A percentile compares a stretch with the other conserved stretches of the same genome.
phyloP scores from a whole-genome alignment of 2,888 invertebrate genomes.

The Polylopha cassiicola region DNA sequence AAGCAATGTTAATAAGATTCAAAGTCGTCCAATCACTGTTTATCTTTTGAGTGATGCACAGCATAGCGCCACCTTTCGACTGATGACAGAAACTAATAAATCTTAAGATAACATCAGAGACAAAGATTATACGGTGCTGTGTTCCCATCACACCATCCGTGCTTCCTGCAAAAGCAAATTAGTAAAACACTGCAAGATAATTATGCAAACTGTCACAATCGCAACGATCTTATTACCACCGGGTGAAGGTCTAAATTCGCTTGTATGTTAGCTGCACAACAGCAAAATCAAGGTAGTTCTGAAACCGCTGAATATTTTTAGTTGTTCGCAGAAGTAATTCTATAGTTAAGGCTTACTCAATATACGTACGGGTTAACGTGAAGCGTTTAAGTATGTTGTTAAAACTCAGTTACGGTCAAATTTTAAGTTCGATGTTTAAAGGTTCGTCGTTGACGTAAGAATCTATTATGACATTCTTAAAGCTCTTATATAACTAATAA shows the following conservation, averaged over 20 bases:
- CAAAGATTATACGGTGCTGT: slow-evolving; percentile 72
- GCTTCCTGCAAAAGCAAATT: slow-evolving; percentile 74
- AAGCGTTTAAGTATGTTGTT: slow-evolving; percentile 48
- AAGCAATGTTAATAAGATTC: slow-evolving; percentile 38
- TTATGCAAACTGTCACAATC: slow-evolving; percentile 34
- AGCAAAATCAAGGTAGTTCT: slow-evolving; percentile 30
- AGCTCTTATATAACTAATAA: no score
- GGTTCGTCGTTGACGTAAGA: no score
- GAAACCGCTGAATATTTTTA: slow-evolving; percentile 64
- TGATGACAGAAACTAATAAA: slow-evolving; percentile 74
- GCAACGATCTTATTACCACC: slow-evolving; percentile 30
- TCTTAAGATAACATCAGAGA: slow-evolving; percentile 74
- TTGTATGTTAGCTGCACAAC: slow-evolving; percentile 18
- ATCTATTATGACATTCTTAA: no score
- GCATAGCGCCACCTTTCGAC: slow-evolving; percentile 73
- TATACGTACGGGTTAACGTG: slow-evolving; percentile 48
- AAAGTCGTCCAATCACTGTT: slow-evolving; percentile 53
- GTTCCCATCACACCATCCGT: slow-evolving; percentile 71
- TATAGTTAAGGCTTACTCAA: slow-evolving; percentile 56
- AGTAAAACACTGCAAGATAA: slow-evolving; percentile 61
- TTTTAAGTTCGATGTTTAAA: slow-evolving; percentile 30
- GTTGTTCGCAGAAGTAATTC: slow-evolving; percentile 62
- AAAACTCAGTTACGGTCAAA: slow-evolving; percentile 49
- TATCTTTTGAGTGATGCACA: slow-evolving; percentile 71
- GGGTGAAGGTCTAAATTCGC: slow-evolving; percentile 38